Base-by-base conservation (phyloP, 1,140 invertebrate genomes). In the Anastrepha obliqua region DNA sequence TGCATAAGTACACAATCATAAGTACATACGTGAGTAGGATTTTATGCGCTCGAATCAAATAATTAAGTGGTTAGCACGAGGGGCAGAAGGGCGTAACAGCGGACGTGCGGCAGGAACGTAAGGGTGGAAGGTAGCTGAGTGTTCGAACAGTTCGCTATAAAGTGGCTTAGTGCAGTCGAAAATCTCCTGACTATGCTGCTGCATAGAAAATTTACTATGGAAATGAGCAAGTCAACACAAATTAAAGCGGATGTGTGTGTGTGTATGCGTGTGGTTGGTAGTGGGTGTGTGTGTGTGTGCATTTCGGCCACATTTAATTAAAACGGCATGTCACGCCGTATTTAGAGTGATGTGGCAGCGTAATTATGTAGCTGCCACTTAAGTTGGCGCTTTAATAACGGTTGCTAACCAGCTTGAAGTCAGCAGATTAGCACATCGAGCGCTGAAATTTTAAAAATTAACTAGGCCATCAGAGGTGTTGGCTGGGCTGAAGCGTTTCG, bases 291-390 rank as follows among this genome's bases (percentile, higher is more conserved):
- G 67, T 17, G 39, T 17, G 44, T n/a, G 74, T 13, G 47, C 47
- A 81, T 81, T 81, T 81, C 42, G 42, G 74, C 6, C 74, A 8
- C 74, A 81, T 55, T 81, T 81, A 81, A 81, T 81, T 81, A 81
- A 81, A 81, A 81, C 9, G 74, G 51, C 74, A 81, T 81, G 74
- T 81, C 74, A 81, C 47, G 44, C 47, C 74, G 74, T 15, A 81
- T 81, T 55, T 58, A 81, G 74, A 81, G 74, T 81, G 74, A 81
- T 81, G 74, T 81, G 74, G 44, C 74, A 81, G 74, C 47, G 74
- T 55, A 81, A 81, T 81, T 81, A 81, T 81, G 47, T 2, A 17
- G 51, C 74, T 55, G 74, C 74, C 74, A 81, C 74, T 58, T 58
- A 81, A n/a, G 74, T 67, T 20, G 11, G 29, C 64, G 64, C 64